Percentiles rank a stretch among this genome's conserved stretches.
Conservation (phyloP, 2,888 invertebrate genomes). For the Acleris emargana region DNA sequence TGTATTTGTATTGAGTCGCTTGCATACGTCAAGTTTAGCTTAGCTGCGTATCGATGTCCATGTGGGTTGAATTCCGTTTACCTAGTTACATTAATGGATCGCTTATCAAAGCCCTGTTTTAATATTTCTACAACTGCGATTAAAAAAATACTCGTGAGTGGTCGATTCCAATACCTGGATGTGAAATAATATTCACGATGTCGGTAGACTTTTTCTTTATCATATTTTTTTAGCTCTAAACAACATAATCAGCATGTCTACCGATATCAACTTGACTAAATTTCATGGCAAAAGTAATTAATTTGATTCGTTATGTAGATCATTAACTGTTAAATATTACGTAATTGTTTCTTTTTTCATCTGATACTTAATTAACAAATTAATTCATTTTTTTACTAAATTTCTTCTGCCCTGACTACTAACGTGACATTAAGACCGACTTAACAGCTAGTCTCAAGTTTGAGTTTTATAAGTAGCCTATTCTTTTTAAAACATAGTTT, state of each 20-base stretch:
- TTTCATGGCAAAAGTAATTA: constrained; percentile 25
- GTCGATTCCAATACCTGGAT: constrained; percentile 22
- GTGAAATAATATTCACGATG: constrained; percentile 27
- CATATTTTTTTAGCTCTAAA: not conserved
- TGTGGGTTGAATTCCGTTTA: constrained; percentile 23
- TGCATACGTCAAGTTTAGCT: constrained; percentile 22
- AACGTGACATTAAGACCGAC: constrained; percentile 53
- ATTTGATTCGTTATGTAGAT: constrained; percentile 27
- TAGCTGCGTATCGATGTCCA: constrained; percentile 26
- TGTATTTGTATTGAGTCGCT: constrained; percentile 20
- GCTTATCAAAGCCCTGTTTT: constrained; percentile 8
- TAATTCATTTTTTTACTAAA: constrained; percentile 38
- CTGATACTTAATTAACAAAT: constrained; percentile 31
- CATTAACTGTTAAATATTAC: constrained; percentile 25
- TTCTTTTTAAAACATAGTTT: too few relatives aligned
- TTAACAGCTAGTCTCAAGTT: constrained; percentile 77
- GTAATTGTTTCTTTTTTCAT: constrained; percentile 24
- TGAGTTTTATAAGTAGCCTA: not conserved
- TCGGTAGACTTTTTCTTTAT: constrained; percentile 30
- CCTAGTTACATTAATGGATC: not conserved
- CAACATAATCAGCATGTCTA: constrained; percentile 21
- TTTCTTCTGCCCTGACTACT: constrained; percentile 36
- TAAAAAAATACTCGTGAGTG: constrained; percentile 27
- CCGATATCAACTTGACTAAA: constrained; percentile 31
- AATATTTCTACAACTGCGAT: constrained; percentile 7